Evolutionary conservation across 2,113 vertebrate species (phyloP).

Genomic region (Sinocyclocheilus rhinocerous): DNA sequence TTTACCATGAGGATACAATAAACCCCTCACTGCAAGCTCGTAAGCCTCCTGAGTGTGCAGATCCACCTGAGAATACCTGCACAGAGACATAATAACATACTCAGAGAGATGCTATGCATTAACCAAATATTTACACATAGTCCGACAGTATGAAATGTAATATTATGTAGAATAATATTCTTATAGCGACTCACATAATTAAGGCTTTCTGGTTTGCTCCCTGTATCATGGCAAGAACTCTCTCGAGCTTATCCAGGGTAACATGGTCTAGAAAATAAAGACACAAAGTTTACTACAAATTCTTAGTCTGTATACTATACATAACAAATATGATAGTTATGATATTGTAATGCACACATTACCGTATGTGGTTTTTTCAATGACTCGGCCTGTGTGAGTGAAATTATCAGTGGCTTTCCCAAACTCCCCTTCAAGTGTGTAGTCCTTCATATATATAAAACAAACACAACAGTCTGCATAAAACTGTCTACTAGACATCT

Average conservation of each 20-base stretch:
- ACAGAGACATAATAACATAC: constrained; percentile 6
- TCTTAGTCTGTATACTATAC: not conserved
- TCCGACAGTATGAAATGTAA: not conserved
- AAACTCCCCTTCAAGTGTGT: constrained; percentile 85
- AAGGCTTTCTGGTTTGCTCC: constrained; percentile 90
- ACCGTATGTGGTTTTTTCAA: constrained; percentile 92
- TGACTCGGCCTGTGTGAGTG: constrained; percentile 78
- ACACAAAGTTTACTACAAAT: not conserved
- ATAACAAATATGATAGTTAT: not conserved
- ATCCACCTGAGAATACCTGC: constrained; percentile 86
- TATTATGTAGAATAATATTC: not conserved
- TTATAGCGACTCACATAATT: constrained; percentile 76
- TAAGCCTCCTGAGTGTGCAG: constrained; percentile 91
- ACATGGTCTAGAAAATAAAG: constrained; percentile 83
- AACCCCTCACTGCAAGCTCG: constrained; percentile 86
- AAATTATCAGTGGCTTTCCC: constrained; percentile 90
- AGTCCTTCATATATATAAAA: constrained; percentile 77
- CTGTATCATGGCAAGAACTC: constrained; percentile 86
- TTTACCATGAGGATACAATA: constrained; percentile 84
- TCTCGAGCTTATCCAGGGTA: constrained; percentile 87
- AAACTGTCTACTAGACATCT: not conserved
- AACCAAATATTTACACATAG: constrained; percentile 4
- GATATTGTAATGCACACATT: constrained; percentile 19
- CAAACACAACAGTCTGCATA: not conserved
- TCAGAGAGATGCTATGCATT: not conserved